Evolutionary conservation across 2,888 invertebrate genomes (phyloP).

Genomic region (Ophonus ardosiacus): DNA sequence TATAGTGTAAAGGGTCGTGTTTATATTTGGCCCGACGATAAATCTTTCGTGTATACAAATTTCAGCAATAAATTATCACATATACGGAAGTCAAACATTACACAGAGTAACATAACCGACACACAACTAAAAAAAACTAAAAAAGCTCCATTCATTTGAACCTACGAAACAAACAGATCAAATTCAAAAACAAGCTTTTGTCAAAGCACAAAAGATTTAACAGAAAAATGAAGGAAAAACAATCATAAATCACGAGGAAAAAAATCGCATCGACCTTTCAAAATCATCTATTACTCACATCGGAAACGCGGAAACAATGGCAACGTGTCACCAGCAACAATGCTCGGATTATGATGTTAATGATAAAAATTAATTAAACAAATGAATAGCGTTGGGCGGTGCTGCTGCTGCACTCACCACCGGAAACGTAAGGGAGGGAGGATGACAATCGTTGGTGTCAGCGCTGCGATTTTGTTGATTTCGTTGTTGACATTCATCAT

Average conservation of each 20-base stretch:
- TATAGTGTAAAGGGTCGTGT: slow-evolving; percentile 28
- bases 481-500: slow-evolving; percentile 25
- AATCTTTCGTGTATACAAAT: slow-evolving; percentile 31
- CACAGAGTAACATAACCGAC: neutral
- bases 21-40: slow-evolving; percentile 30
- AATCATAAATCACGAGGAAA: slow-evolving; percentile 56
- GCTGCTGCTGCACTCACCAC: neutral
- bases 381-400: slow-evolving; percentile 47
- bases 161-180: slow-evolving; percentile 11
- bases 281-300: slow-evolving; percentile 59
- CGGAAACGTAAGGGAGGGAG: slow-evolving; percentile 7
- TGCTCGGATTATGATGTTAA: slow-evolving; percentile 57
- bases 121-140: slow-evolving; percentile 5
- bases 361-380: slow-evolving; percentile 63
- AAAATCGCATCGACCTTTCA: slow-evolving; percentile 53
- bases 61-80: slow-evolving; percentile 34
- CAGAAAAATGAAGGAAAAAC: slow-evolving; percentile 50
- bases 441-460: slow-evolving; percentile 16
- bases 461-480: slow-evolving; percentile 46
- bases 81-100: slow-evolving; percentile 41
- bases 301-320: slow-evolving; percentile 49
- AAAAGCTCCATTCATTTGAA: neutral
- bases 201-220: slow-evolving; percentile 46
- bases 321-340: slow-evolving; percentile 52
- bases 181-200: slow-evolving; percentile 44